Evolutionary conservation across 2,113 vertebrate genomes (phyloP).

Genomic region (Chelonoidis abingdonii): DNA sequence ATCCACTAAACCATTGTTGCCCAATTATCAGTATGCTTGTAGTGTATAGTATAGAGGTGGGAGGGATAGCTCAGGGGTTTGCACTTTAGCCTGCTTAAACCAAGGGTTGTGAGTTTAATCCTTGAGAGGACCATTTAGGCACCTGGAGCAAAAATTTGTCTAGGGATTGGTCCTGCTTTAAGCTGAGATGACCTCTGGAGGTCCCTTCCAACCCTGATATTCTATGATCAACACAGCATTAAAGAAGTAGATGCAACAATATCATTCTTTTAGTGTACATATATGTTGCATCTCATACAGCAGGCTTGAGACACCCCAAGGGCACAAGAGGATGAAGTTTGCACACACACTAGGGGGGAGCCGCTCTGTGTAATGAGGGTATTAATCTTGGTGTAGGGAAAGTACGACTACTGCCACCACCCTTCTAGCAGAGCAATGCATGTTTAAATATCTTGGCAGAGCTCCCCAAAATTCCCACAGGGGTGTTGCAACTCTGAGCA

Average conservation of each 20-base stretch:
- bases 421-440: not conserved
- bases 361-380: not conserved
- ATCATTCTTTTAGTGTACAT: not conserved
- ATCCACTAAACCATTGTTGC: accelerated
- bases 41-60: too few species aligned
- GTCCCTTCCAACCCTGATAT: too few species aligned
- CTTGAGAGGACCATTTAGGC: too few species aligned
- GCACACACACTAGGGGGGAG: not conserved
- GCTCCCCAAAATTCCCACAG: not conserved
- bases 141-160: too few species aligned
- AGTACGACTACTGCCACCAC: not conserved
- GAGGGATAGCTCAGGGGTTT: too few species aligned
- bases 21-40: accelerated
- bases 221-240: accelerated
- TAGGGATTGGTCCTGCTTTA: too few species aligned
- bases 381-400: not conserved
- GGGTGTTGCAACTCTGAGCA: not conserved
- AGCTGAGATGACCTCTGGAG: too few species aligned
- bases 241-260: not conserved
- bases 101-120: too few species aligned
- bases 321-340: not conserved
- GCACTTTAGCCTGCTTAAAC: too few species aligned
- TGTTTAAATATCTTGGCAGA: not conserved
- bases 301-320: not conserved
- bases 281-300: not conserved